These are phyloP conservation scores for Anarrhichthys ocellatus DNA, from an alignment of 2,113 vertebrate species.

Conservation along the genomic window DNA sequence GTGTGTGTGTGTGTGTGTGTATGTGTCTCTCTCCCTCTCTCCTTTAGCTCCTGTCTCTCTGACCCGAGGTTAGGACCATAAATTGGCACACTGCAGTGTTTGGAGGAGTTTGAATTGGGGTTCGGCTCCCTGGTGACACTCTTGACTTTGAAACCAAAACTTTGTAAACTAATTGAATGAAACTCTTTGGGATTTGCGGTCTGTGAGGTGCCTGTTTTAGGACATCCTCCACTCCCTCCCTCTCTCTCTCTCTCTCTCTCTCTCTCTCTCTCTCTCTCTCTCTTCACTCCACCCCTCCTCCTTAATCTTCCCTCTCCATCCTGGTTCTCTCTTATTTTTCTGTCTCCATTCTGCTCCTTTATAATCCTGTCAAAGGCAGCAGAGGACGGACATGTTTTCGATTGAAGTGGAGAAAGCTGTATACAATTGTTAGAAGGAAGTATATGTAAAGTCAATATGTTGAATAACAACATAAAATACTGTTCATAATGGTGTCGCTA, in stretches of 20 bases:
- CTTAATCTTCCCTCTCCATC: constrained; percentile 16
- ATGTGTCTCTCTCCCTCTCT: neutral
- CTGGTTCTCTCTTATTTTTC: constrained; percentile 21
- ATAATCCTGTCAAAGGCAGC: constrained; percentile 38
- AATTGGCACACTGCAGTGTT: constrained; percentile 71
- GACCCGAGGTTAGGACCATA: constrained; percentile 68
- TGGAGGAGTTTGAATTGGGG: constrained; percentile 57
- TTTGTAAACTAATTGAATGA: constrained; percentile 72
- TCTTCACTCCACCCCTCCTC: neutral
- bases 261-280: neutral
- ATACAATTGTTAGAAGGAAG: neutral
- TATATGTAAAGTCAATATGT: neutral
- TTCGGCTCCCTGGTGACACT: constrained; percentile 61
- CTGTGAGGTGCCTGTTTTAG: constrained; percentile 41
- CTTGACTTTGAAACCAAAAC: constrained; percentile 76
- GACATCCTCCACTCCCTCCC: constrained; percentile 27
- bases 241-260: neutral
- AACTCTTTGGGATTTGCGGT: constrained; percentile 51
- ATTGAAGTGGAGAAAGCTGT: neutral
- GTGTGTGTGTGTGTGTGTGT: constrained; percentile 28
- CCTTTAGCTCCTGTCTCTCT: constrained; percentile 48
- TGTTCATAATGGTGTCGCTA: neutral
- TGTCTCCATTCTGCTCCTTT: constrained; percentile 33
- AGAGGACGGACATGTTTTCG: neutral
- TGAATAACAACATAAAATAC: neutral